Percentiles rank a stretch among this genome's conserved stretches.
Conservation (phyloP, 2,888 invertebrate species). For the Phorcus lineatus region DNA sequence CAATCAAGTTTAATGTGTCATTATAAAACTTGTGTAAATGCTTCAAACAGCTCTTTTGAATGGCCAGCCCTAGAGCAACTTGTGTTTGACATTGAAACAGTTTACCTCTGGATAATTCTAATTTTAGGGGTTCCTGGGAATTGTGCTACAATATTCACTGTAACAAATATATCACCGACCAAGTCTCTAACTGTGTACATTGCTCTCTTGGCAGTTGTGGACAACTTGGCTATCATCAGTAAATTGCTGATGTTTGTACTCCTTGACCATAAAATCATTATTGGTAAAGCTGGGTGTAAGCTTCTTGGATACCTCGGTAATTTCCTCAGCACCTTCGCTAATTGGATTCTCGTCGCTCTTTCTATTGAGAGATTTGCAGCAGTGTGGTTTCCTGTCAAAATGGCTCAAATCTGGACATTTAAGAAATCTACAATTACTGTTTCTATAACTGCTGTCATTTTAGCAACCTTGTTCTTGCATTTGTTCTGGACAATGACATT, state of each 20-base stretch:
- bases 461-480: constrained; percentile 16
- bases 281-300: constrained; percentile 35
- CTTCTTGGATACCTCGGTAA: constrained; percentile 23
- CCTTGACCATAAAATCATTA: constrained; percentile 26
- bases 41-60: too few species aligned
- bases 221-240: constrained; percentile 32
- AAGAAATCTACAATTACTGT: constrained; percentile 19
- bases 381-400: constrained; percentile 26
- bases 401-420: constrained; percentile 25
- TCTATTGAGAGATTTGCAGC: constrained; percentile 35
- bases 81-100: constrained; percentile 20
- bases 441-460: not conserved
- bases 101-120: constrained; percentile 40
- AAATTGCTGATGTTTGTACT: constrained; percentile 36
- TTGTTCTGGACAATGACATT: constrained; percentile 24
- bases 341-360: constrained; percentile 43
- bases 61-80: not conserved
- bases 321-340: constrained; percentile 34
- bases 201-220: constrained; percentile 39
- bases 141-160: constrained; percentile 37
- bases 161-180: constrained; percentile 31
- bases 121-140: constrained; percentile 37
- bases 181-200: constrained; percentile 37
- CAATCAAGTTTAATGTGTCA: too few species aligned
- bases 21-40: too few species aligned